phyloP scores from a whole-genome alignment of 1,140 invertebrate species.

The Caerostris darwini region DNA sequence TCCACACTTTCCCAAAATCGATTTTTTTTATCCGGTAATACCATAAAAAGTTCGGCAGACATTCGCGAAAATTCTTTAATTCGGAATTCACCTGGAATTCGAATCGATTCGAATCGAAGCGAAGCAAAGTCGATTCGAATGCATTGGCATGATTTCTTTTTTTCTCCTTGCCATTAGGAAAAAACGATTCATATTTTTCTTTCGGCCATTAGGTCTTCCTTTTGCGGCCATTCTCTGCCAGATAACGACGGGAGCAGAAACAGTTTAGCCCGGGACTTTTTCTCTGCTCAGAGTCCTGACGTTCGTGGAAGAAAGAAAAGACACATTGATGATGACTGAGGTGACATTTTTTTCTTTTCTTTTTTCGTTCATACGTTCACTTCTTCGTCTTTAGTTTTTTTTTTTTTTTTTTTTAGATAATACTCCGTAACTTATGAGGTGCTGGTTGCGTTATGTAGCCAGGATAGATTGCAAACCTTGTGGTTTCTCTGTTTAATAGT shows the following conservation, averaged over 20 bases:
- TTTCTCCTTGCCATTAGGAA: not conserved
- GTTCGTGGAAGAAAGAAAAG: not conserved
- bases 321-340: not conserved
- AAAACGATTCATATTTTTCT: conserved; percentile 3
- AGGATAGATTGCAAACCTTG: no score
- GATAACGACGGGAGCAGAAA: not conserved
- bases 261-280: not conserved
- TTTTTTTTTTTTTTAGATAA: no score
- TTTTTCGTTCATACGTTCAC: not conserved
- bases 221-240: not conserved
- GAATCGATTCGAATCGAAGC: not conserved
- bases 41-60: not conserved
- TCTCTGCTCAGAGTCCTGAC: not conserved
- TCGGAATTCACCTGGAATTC: not conserved
- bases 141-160: not conserved
- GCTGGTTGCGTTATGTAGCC: no score
- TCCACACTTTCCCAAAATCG: not conserved
- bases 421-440: no score
- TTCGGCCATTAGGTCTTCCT: not conserved
- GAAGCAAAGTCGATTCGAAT: not conserved
- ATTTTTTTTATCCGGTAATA: not conserved
- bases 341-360: not conserved
- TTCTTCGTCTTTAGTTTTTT: no score
- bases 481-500: no score
- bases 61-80: not conserved